phyloP scores from a whole-genome alignment of 2,888 invertebrate genomes.

The Amorpha juglandis region DNA sequence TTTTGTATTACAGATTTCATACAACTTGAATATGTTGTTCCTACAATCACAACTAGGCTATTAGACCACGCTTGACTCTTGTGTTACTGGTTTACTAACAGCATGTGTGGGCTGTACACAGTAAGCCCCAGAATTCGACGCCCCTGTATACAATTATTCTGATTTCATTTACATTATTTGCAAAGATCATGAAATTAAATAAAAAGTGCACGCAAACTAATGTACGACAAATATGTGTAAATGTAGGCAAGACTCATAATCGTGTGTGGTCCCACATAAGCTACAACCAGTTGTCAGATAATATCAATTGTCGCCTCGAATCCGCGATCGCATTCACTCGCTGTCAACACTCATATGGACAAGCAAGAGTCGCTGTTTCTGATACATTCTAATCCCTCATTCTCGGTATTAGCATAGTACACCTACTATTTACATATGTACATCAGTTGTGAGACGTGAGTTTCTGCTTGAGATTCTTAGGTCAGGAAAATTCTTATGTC shows the following conservation, averaged over 20 bases:
- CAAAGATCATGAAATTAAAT: no score
- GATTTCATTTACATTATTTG: no score
- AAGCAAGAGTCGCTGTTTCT: slow-evolving; percentile 37
- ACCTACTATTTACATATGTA: neutral
- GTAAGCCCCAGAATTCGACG: no score
- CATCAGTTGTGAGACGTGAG: neutral
- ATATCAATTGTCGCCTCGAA: slow-evolving; percentile 58
- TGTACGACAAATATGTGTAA: neutral
- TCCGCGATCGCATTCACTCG: slow-evolving; percentile 48
- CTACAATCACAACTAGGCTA: neutral
- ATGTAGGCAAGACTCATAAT: slow-evolving; percentile 31
- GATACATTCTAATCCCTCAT: slow-evolving; percentile 51
- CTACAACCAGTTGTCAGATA: slow-evolving; percentile 63
- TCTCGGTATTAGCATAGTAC: slow-evolving; percentile 25
- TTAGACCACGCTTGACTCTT: neutral
- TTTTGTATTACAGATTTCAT: neutral
- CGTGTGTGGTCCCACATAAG: slow-evolving; percentile 64
- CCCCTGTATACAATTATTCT: no score
- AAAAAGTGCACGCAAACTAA: neutral
- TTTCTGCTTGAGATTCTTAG: neutral
- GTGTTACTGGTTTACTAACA: no score
- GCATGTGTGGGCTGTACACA: no score
- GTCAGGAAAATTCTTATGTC: no score
- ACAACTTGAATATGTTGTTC: neutral
- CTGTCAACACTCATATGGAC: slow-evolving; percentile 57